phyloP scores from a whole-genome alignment of 2,888 invertebrate genomes.

The Metopia argyrocephala region DNA sequence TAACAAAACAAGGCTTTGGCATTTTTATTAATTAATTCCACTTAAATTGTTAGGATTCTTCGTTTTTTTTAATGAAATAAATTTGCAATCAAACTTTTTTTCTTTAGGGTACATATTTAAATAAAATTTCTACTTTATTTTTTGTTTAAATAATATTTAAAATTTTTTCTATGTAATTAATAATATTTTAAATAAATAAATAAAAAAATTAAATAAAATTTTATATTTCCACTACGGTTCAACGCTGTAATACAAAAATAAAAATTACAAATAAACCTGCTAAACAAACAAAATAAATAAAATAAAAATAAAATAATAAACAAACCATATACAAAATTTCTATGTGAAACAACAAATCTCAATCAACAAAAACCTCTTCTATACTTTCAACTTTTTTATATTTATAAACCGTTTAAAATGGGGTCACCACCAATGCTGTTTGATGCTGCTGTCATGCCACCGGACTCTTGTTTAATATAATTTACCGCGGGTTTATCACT shows the following conservation, averaged over 20 bases:
- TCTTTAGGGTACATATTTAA: constrained; percentile 16
- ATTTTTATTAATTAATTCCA: constrained; percentile 58
- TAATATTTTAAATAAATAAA: constrained; percentile 21
- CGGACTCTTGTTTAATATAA: background rate
- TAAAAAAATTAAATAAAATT: constrained; percentile 19
- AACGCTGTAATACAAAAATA: background rate
- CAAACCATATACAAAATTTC: background rate
- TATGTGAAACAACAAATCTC: constrained; percentile 42
- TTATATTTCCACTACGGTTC: constrained; percentile 31
- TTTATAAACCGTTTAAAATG: constrained; percentile 2
- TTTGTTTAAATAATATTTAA: constrained; percentile 34
- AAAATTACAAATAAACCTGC: background rate
- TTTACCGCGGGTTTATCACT: constrained; percentile 26
- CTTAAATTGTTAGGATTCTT: background rate
- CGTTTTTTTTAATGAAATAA: background rate
- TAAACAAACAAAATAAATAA: background rate
- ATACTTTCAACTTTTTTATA: constrained; percentile 63
- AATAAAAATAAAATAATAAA: background rate
- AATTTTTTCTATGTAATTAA: constrained; percentile 31
- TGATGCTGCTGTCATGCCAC: background rate
- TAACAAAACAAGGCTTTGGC: constrained; percentile 64
- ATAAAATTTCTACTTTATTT: background rate
- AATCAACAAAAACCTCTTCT: constrained; percentile 59
- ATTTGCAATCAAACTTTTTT: constrained; percentile 3
- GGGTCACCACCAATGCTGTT: background rate